Conservation (phyloP, 2,797 vertebrate genomes). For the Anisognathus igniventris region DNA sequence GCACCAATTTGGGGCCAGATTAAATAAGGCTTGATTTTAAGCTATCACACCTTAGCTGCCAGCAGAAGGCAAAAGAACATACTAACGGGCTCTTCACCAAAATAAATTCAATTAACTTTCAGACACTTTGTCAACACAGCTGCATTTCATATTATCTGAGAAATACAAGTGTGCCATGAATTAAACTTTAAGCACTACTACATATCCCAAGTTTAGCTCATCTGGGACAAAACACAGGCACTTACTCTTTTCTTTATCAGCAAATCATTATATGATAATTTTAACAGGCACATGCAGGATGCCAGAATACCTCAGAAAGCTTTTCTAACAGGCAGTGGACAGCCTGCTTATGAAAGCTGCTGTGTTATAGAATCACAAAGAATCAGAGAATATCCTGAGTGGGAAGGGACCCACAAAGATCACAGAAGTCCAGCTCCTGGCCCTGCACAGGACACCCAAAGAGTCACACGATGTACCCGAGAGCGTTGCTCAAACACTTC, state of each 20-base stretch:
- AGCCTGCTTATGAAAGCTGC: neutral
- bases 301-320: neutral
- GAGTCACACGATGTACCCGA: rapidly evolving
- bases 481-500: rapidly evolving
- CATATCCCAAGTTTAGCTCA: neutral
- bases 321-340: neutral
- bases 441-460: neutral
- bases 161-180: neutral
- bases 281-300: rapidly evolving
- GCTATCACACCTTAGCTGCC: neutral
- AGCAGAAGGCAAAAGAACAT: neutral
- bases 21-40: neutral
- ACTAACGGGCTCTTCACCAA: neutral
- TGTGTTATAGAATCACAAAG: neutral
- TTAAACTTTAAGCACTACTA: neutral
- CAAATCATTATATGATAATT: neutral
- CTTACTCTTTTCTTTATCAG: neutral
- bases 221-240: neutral
- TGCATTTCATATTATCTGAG: neutral
- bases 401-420: neutral
- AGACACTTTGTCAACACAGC: neutral
- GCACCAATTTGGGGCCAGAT: neutral
- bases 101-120: neutral
- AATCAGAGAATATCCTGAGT: neutral
- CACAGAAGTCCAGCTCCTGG: rapidly evolving